Evolutionary conservation across 2,888 invertebrate species (phyloP), one percentile per base, ranked within the genome.

Genomic region (Cephalotes varians): DNA sequence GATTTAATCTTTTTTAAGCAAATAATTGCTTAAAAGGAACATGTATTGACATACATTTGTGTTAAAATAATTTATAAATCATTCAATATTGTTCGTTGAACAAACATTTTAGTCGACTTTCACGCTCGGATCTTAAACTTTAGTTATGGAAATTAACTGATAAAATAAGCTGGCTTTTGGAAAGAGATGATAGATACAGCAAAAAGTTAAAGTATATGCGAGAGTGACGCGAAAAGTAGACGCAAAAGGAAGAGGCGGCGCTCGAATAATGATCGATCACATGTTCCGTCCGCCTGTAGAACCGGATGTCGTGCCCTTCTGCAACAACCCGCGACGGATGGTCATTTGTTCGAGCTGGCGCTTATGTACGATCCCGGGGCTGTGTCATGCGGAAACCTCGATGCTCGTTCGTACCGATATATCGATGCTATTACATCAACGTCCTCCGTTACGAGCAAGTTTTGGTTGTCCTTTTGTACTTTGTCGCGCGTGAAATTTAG

Each of bases 201-300:
- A 89, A 34, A 4, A 86, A 85, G 83, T 84, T 74, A 82, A 87
- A 83, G 83, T 82, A 64, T 82, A 77, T 34, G 37, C 21, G 85
- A 76, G 79, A 80, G 72, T 71, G 76, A 76, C 28, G 54, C 28
- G 31, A 56, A 64, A 83, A 87, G 82, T 80, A 73, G 79, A 56
- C 83, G 71, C 49, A 28, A 64, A 85, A 79, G 85, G 87, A 86
- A 49, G 81, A 85, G 86, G 87, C 90, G 90, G 87, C 90, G 89
- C 90, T 91, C 88, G 91, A 92, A 93, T 93, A 93, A 93, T 92
- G 92, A 93, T 93, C 91, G 92, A 93, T 92, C 91, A 90, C 89
- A 49, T 80, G 86, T 84, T 84, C 82, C 85, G 80, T 83, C 86
- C 85, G 83, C 81, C 77, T 44, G 77, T 71, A 56, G 71, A 79